Conservation (phyloP, 2,113 vertebrate genomes). For the Sebastes fasciatus region DNA sequence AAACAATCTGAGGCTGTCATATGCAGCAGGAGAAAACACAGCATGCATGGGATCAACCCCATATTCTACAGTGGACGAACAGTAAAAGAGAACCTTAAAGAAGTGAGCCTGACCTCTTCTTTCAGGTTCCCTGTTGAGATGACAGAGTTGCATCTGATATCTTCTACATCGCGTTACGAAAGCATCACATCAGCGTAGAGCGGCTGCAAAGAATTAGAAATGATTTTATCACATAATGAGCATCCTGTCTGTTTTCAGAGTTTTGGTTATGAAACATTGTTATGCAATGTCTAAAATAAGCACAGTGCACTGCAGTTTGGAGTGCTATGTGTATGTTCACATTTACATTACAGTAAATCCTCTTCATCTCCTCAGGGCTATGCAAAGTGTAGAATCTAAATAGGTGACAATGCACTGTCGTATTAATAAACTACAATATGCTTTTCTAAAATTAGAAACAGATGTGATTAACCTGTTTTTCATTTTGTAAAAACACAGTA, state of each 20-base stretch:
- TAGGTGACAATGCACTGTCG: not conserved
- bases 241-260: slow-evolving; percentile 50
- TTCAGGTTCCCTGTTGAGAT: not conserved
- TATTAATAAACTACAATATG: not conserved
- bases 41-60: not conserved
- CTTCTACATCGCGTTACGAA: not conserved
- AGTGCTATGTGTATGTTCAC: slow-evolving; percentile 33
- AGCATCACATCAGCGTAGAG: slow-evolving; percentile 3
- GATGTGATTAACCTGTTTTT: not conserved
- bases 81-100: not conserved
- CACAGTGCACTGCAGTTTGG: slow-evolving; percentile 38
- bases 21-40: not conserved
- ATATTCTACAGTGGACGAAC: not conserved
- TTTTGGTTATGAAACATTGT: slow-evolving; percentile 77
- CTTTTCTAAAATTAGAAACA: not conserved
- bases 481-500: not conserved
- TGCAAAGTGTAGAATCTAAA: slow-evolving; percentile 3
- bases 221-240: slow-evolving; percentile 52
- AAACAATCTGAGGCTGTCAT: not conserved
- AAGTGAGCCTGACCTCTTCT: not conserved
- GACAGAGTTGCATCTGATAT: not conserved
- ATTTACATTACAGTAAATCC: slow-evolving; percentile 34
- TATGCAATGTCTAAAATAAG: slow-evolving; percentile 80
- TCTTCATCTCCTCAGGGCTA: not conserved
- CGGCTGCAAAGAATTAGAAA: slow-evolving; percentile 19